Base-by-base conservation (phyloP, 2,888 invertebrate species). In the Hydrotaea diabolus region DNA sequence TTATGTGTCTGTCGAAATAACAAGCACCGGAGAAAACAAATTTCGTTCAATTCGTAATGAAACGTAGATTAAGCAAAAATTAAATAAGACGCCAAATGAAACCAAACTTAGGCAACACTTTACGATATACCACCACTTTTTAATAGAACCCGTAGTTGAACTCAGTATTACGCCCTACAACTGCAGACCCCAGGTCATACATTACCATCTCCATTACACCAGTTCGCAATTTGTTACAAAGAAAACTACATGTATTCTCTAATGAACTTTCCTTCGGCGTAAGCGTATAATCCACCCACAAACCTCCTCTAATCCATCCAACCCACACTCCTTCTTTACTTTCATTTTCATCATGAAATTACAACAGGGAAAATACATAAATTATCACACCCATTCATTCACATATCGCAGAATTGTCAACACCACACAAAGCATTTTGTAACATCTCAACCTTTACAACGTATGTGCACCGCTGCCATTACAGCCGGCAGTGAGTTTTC, bases 401-500 rank as follows among this genome's bases (percentile, higher is more conserved):
- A 66, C 21, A 36, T 17, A 23, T 21, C 46, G 15, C 49, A 3
- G 39, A 11, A 13, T 8, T 39, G 13, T 39, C 39, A 39, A 39
- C 39, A 39, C 39, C 31, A 31, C 31, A 31, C 15, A 15, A 15
- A 43, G n/a, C 49, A 1, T 13, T n/a, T 13, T n/a, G 49, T 62
- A 36, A 62, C 62, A 62, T n/a, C 62, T 62, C 17, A 62, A 62
- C 62, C 62, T 62, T 62, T 62, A 39, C 39, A 39, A 23, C 21
- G n/a, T 31, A 4, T 36, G 13, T 62, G 31, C 62, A 62, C 13
- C 26, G 62, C 31, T 2, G 11, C 19, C 55, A 23, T 53, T 53
- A 57, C 9, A 57, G 13, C 11, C 39, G 39, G 13, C 39, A 39
- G 7, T 21, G 21, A 21, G 21, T 39, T 39, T 1, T 9, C 39